Evolutionary conservation across 2,888 invertebrate genomes (phyloP), one percentile per base, ranked within the genome.

Genomic region (Pheosia tremula): DNA sequence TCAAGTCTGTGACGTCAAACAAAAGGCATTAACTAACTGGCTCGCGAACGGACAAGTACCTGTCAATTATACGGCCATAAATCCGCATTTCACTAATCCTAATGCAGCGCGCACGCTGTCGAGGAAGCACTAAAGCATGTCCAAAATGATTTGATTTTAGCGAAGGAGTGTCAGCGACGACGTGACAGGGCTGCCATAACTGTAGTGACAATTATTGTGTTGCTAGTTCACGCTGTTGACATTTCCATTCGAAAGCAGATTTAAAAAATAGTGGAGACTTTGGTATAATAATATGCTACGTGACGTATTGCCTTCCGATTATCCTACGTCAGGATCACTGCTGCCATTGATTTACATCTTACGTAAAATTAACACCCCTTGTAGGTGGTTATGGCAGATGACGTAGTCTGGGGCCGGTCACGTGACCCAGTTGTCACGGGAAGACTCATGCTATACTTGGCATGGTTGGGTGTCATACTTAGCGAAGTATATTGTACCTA

Each of bases 91-190:
- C 61, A 66, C 72, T 77, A 75, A 75, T 74, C 67, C 69, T 61
- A 74, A 75, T 71, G 71, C 75, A 69, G 66, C 60, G 58, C 66
- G 66, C 63, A 61, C 60, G 71, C 56, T 73, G 71, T 72, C 70
- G 74, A 83, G 86, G 85, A 86, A 83, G 81, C 75, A 80, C 74
- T 83, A 82, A 74, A 74, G 69, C 72, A 73, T 77, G 74, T 73
- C 69, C 72, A 69, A 71, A 78, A 75, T 70, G 52, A 74, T 71
- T 68, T 77, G 75, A 80, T 81, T 84, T 84, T 80, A 81, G 81
- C 80, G 68, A 83, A 83, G 83, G 85, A 82, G 81, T 78, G 85
- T 83, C 83, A 82, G 69, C 72, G 73, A 61, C 72, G 73, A 61
- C 62, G 58, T 62, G 53, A 4, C 45, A 57, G 66, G 69, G 77